Evolutionary conservation across 2,113 vertebrate genomes (phyloP), one percentile per base, ranked within the genome.

Genomic region (Geococcyx californianus): DNA sequence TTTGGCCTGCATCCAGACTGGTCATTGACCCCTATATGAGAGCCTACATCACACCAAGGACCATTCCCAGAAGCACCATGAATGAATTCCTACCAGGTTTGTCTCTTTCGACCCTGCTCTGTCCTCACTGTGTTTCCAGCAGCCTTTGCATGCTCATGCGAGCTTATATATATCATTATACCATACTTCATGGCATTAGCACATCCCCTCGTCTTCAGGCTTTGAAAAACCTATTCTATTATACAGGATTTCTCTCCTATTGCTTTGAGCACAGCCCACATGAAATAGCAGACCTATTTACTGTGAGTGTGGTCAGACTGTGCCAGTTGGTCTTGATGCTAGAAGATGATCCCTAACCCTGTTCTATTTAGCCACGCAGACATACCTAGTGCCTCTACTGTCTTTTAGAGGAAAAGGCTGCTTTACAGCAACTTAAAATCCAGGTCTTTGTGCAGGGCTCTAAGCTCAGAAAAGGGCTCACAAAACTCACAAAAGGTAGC

Each of bases 41-140:
- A 40, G 13, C 26, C 13, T 8, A 19, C 0, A 0, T 23, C 7
- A 38, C 60, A 20, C 4, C 33, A 67, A 82, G 24, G 49, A 56
- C 36, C 28, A 28, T n/a, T 86, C 68, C 47, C 18, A 68, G 87
- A 74, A 44, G 7, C 1, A 3, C 0, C 1, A 2, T 36, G 18
- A n/a, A 44, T 52, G 1, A 42, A 55, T 69, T 60, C 77, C 45
- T 69, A 11, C 9, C 16, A n/a, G 5, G 1, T 34, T 68, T 38
- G 6, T 64, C 31, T 74, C 16, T 31, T 74, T 87, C 13, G 44
- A 52, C 29, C 17, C 33, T 86, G 5, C 5, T 76, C 33, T 44
- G 20, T 55, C 10, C 31, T 58, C 15, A 7, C 21, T 34, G 7
- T n/a, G 9, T 68, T 75, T 67, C 47, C 23, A 79, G 20, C 13